Conservation (phyloP, 2,888 invertebrate species). For the Mantis religiosa region DNA sequence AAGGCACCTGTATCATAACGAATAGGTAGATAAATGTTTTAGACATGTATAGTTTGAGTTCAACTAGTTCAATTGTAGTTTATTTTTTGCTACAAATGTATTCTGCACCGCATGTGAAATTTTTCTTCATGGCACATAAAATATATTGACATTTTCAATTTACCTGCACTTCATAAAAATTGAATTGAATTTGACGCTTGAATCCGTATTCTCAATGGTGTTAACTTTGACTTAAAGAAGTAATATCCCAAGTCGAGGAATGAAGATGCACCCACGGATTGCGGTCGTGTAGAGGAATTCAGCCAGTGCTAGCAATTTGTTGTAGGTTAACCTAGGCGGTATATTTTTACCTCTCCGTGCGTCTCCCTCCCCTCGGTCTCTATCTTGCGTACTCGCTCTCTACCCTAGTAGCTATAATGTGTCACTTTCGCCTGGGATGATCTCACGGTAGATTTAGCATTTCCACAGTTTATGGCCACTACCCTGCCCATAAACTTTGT, state of each 20-base stretch:
- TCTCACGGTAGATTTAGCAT: constrained; percentile 48
- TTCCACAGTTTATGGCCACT: constrained; percentile 46
- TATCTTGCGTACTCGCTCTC: constrained; percentile 14
- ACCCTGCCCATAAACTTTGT: constrained; percentile 46
- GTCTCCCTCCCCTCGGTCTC: neutral
- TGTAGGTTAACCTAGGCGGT: neutral
- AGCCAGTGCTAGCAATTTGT: neutral
- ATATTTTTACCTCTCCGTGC: neutral
- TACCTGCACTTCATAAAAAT: too few species aligned
- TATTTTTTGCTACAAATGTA: too few species aligned
- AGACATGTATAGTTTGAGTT: too few species aligned
- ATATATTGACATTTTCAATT: too few species aligned
- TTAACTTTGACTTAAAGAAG: too few species aligned
- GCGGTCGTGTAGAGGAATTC: neutral
- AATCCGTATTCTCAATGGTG: too few species aligned
- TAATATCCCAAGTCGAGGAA: neutral
- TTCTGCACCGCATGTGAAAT: too few species aligned
- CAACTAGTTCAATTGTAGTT: too few species aligned
- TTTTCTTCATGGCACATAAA: too few species aligned
- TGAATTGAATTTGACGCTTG: too few species aligned
- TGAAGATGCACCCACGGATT: neutral
- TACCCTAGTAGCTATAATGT: constrained; percentile 39
- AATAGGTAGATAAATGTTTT: too few species aligned
- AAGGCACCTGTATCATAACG: too few species aligned
- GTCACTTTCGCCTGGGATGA: constrained; percentile 48